A percentile compares a stretch with the other conserved stretches of the same genome.
phyloP scores from a whole-genome alignment of 2,888 invertebrate genomes.

The Thereva nobilitata region DNA sequence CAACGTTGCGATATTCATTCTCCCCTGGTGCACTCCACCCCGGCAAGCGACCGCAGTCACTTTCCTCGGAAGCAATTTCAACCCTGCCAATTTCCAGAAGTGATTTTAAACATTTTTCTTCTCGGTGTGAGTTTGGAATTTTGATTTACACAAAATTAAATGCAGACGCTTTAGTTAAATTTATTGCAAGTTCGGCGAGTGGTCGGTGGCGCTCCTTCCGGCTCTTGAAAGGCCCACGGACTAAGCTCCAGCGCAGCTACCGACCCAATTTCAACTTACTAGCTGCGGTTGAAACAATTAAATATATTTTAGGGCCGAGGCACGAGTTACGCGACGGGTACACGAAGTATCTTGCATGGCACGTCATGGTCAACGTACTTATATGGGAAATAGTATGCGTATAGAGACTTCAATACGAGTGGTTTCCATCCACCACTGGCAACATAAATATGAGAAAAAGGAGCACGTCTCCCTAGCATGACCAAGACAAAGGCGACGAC shows the following conservation, averaged over 20 bases:
- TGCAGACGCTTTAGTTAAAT: neutral
- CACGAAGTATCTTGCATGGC: too few relatives aligned
- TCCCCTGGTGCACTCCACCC: conserved; percentile 11
- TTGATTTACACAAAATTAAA: conserved; percentile 28
- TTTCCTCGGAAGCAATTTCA: conserved; percentile 14
- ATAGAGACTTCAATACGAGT: neutral
- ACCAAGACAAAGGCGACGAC: neutral
- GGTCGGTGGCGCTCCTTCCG: neutral
- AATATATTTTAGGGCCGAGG: too few relatives aligned
- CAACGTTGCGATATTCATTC: conserved; percentile 25
- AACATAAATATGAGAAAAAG: conserved; percentile 7
- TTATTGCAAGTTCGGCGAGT: too few relatives aligned
- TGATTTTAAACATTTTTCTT: conserved; percentile 20
- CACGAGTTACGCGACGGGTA: too few relatives aligned
- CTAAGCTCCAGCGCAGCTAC: neutral
- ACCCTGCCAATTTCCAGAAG: conserved; percentile 13
- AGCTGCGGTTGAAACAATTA: too few relatives aligned
- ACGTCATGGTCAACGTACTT: too few relatives aligned
- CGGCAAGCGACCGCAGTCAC: neutral
- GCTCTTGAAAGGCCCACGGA: neutral
- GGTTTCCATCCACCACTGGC: neutral
- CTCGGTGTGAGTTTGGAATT: conserved; percentile 12
- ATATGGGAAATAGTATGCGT: too few relatives aligned
- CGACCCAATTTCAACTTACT: too few relatives aligned
- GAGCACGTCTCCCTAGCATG: neutral